phyloP scores from a whole-genome alignment of 2,113 vertebrate genomes.

The Redunca redunca region DNA sequence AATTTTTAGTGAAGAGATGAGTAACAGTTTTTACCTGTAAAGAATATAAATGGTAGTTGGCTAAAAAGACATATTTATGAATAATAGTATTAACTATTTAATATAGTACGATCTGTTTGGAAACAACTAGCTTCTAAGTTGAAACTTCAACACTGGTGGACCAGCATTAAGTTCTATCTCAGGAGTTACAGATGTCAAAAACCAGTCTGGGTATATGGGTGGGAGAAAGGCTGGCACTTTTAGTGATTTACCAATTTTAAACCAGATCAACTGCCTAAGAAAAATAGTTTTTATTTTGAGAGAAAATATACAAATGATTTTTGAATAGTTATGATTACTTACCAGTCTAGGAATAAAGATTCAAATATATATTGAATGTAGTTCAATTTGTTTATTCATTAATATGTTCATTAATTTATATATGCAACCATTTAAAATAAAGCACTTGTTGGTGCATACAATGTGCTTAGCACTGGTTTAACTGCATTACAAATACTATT shows the following conservation, averaged over 20 bases:
- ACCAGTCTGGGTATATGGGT: neutral
- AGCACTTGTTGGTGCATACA: neutral
- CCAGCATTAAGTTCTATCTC: neutral
- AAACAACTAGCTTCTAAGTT: neutral
- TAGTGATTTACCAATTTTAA: slow-evolving; percentile 9
- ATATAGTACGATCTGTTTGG: neutral
- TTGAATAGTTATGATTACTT: neutral
- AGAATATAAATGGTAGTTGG: neutral
- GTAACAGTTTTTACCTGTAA: neutral
- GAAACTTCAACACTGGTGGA: neutral
- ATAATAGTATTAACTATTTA: neutral
- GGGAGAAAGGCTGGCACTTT: neutral
- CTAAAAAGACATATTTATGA: neutral
- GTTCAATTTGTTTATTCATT: neutral
- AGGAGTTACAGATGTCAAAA: neutral
- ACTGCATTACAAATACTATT: neutral
- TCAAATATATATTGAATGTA: neutral
- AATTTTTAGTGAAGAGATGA: neutral
- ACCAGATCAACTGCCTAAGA: neutral
- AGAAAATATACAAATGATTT: neutral
- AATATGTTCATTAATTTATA: neutral
- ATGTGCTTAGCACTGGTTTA: neutral
- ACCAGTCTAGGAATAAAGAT: neutral
- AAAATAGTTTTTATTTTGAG: neutral
- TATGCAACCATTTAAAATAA: neutral